These are phyloP conservation scores for Heliconius hermathena DNA, from an alignment of 1,140 invertebrate genomes.

Conservation along the genomic window DNA sequence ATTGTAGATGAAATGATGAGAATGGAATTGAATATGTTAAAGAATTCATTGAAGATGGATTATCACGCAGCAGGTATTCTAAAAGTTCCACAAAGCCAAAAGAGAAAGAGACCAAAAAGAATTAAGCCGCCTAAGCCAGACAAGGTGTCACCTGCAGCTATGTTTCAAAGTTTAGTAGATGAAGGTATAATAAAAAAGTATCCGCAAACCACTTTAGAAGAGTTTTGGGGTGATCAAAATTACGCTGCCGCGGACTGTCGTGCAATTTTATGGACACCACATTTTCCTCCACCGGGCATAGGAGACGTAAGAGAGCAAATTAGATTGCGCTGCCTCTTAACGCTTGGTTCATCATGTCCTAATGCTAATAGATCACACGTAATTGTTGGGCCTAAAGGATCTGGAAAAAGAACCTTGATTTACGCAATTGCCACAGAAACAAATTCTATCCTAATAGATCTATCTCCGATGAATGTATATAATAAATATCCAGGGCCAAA, in stretches of 20 bases:
- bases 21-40: constrained; percentile 63
- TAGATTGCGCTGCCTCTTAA: constrained; percentile 62
- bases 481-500: constrained; percentile 69
- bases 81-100: constrained; percentile 56
- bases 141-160: constrained; percentile 56
- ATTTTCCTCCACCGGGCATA: constrained; percentile 61
- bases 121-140: constrained; percentile 55
- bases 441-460: constrained; percentile 69
- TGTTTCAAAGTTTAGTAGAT: constrained; percentile 72
- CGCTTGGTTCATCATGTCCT: constrained; percentile 60
- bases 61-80: constrained; percentile 45
- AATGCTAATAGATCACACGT: constrained; percentile 58
- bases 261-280: constrained; percentile 66
- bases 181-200: constrained; percentile 69
- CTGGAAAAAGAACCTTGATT: constrained; percentile 68
- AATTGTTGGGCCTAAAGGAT: constrained; percentile 62
- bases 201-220: constrained; percentile 59
- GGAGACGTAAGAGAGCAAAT: constrained; percentile 73
- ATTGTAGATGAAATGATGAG: constrained; percentile 76
- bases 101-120: constrained; percentile 69
- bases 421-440: constrained; percentile 74
- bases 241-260: constrained; percentile 70
- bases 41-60: constrained; percentile 63
- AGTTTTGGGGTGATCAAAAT: constrained; percentile 71
- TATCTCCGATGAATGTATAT: constrained; percentile 68